Conservation (phyloP, 1,140 invertebrate genomes). For the Zaprionus africanus region DNA sequence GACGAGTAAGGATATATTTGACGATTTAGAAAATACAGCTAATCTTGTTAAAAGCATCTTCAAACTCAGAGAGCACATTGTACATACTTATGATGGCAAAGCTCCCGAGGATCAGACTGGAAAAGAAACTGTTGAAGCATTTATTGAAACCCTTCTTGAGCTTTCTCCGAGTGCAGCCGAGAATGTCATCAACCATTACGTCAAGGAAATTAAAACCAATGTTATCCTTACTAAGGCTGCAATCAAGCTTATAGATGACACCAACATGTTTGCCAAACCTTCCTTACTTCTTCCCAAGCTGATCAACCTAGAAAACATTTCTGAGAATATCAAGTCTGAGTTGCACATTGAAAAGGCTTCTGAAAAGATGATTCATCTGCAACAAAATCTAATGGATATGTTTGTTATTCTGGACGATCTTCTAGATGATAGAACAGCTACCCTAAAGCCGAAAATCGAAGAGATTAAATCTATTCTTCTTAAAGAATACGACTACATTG, state of each 20-base stretch:
- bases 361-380: slow-evolving; percentile 37
- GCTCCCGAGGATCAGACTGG: slow-evolving; percentile 23
- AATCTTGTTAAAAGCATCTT: slow-evolving; percentile 63
- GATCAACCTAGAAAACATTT: slow-evolving; percentile 54
- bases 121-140: slow-evolving; percentile 48
- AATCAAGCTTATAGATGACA: slow-evolving; percentile 57
- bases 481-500: slow-evolving; percentile 58
- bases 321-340: slow-evolving; percentile 41
- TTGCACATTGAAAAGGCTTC: slow-evolving; percentile 19
- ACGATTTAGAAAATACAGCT: slow-evolving; percentile 38
- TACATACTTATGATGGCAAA: slow-evolving; percentile 74
- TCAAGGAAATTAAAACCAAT: slow-evolving; percentile 59
- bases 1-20: slow-evolving; percentile 43
- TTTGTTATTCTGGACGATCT: slow-evolving; percentile 71
- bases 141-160: slow-evolving; percentile 61
- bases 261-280: slow-evolving; percentile 54
- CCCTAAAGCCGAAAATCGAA: slow-evolving; percentile 45
- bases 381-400: slow-evolving; percentile 73
- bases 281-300: slow-evolving; percentile 63
- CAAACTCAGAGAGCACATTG: slow-evolving; percentile 71
- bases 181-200: slow-evolving; percentile 46
- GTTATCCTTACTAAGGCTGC: slow-evolving; percentile 59
- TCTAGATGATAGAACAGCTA: slow-evolving; percentile 45
- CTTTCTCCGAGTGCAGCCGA: slow-evolving; percentile 44
- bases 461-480: slow-evolving; percentile 51